These are phyloP conservation scores for Rhinophrynus dorsalis DNA, from an alignment of 2,797 vertebrate species.

Conservation along the genomic window DNA sequence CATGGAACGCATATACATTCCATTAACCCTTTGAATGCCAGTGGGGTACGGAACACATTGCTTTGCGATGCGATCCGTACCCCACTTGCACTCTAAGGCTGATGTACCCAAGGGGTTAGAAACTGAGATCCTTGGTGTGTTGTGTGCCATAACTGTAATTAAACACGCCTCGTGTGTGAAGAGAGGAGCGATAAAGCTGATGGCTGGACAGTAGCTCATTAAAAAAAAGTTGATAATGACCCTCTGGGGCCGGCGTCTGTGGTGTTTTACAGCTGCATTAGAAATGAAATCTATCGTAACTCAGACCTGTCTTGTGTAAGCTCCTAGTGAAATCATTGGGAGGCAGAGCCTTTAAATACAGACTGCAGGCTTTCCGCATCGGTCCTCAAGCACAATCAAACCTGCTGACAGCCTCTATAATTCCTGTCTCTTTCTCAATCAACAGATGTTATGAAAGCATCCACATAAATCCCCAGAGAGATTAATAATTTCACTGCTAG, in stretches of 20 bases:
- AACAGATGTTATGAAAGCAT: constrained; percentile 56
- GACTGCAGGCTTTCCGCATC: neutral
- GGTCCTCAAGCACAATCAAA: constrained; percentile 33
- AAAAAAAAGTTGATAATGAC: constrained; percentile 20
- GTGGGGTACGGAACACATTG: no score
- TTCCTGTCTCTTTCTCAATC: constrained; percentile 48
- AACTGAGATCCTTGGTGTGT: no score
- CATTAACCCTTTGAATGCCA: no score
- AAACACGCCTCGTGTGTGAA: neutral
- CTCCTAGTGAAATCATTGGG: neutral
- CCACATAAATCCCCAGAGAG: constrained; percentile 52
- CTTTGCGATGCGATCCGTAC: no score
- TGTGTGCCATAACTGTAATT: no score
- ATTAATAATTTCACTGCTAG: constrained; percentile 52
- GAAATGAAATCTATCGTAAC: constrained; percentile 34
- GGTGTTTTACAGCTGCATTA: constrained; percentile 25
- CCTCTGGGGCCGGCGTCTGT: constrained; percentile 6
- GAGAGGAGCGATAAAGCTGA: constrained; percentile 7
- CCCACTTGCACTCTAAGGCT: no score
- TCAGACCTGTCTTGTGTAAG: constrained; percentile 5
- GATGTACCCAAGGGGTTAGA: no score
- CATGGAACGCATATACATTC: no score
- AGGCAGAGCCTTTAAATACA: constrained; percentile 17
- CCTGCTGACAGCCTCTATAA: constrained; percentile 51
- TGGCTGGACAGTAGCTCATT: neutral